A percentile compares a stretch with the other conserved stretches of the same genome.
These are phyloP conservation scores for Oligia latruncula DNA, from an alignment of 2,888 invertebrate species.

Conservation along the genomic window DNA sequence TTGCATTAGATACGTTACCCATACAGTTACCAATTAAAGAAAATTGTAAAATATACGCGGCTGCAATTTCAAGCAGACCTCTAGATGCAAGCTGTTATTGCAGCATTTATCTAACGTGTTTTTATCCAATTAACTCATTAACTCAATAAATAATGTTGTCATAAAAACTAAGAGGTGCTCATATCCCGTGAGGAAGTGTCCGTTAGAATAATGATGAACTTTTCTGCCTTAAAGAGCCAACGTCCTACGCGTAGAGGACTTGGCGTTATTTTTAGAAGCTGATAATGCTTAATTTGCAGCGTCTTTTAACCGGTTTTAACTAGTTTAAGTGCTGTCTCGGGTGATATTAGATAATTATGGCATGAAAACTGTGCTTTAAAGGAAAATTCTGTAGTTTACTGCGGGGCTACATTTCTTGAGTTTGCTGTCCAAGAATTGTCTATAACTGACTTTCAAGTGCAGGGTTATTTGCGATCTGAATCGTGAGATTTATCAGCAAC, in stretches of 20 bases:
- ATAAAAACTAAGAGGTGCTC: slow-evolving; percentile 57
- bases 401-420: not conserved
- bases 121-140: slow-evolving; percentile 58
- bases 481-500: not conserved
- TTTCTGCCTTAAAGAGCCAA: slow-evolving; percentile 44
- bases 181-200: slow-evolving; percentile 51
- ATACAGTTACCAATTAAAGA: not conserved
- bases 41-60: not conserved
- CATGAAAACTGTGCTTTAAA: slow-evolving; percentile 48
- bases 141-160: slow-evolving; percentile 54
- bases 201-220: slow-evolving; percentile 62
- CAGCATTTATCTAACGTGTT: slow-evolving; percentile 39
- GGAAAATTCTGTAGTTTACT: slow-evolving; percentile 33
- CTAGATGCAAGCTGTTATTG: not conserved
- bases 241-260: slow-evolving; percentile 36
- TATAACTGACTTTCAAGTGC: not conserved
- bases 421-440: slow-evolving; percentile 2
- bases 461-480: not conserved
- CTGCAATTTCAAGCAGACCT: slow-evolving; percentile 9
- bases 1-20: not conserved
- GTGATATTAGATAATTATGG: slow-evolving; percentile 36
- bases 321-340: slow-evolving; percentile 39
- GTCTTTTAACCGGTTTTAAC: slow-evolving; percentile 56
- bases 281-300: slow-evolving; percentile 59
- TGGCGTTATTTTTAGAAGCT: slow-evolving; percentile 59